Evolutionary conservation across 2,888 invertebrate genomes (phyloP), one percentile per base, ranked within the genome.

Genomic region (Phortica magna): DNA sequence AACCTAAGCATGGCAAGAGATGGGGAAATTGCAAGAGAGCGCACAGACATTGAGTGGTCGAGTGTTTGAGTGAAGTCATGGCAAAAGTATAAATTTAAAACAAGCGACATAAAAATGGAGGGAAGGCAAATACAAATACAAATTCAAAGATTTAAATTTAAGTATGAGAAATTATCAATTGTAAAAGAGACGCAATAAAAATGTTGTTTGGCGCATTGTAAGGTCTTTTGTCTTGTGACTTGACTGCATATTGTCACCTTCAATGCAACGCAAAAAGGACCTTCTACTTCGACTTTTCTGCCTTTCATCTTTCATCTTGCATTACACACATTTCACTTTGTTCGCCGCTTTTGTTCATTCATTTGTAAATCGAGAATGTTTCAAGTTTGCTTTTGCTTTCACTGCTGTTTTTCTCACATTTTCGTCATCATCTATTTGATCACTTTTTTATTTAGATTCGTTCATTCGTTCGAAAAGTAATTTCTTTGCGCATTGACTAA

Each of bases 401-500:
- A 12, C 22, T 61, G 17, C 61, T 61, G 61, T 0, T 22, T 22
- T 86, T 86, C 84, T 85, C 85, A 84, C 22, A 12, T 59, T 17
- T 61, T 61, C 19, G 17, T 55, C 61, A 10, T 48, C 5, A 10
- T 48, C 5, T 14, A 48, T 48, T 89, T 89, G 89, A 89, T 89
- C 89, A 89, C 85, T 88, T 90, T 90, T 90, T 90, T 89, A 90
- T 89, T 86, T 88, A 81, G 82, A 88, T 84, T 81, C 87, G 84
- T 85, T 89, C 90, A 89, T 84, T 90, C 90, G 90, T 89, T 89
- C 84, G 88, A 85, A 89, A 89, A 90, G 88, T 90, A 90, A 89
- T 90, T 88, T 85, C 89, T 89, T 84, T 84, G 82, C 82, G 82
- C 81, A 4, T 83, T 83, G n/a, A n/a, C n/a, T n/a, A n/a, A n/a